Evolutionary conservation across 2,797 vertebrate species (phyloP), one percentile per base, ranked within the genome.

Genomic region (Sebastes taczanowskii): DNA sequence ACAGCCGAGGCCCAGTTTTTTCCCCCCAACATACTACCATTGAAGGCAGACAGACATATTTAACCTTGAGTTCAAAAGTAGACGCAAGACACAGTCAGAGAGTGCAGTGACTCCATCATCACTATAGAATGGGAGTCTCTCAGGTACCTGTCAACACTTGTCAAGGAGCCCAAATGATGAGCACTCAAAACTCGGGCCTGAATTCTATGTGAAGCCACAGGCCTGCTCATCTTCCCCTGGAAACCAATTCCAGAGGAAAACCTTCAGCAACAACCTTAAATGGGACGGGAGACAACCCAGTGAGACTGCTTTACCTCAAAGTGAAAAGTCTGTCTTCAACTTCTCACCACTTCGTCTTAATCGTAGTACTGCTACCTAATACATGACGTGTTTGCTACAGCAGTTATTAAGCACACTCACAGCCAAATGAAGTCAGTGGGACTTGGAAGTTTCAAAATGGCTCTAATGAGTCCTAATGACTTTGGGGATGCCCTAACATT

Each of bases 101-200:
- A 84, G 35, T 38, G 64, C 34, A 59, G 16, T 42, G 61, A 78
- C 74, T 72, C 74, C 64, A 75, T 76, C 73, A 35, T 53, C 70
- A 20, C 35, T 58, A 35, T 59, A 49, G 66, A 77, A 64, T 7
- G 4, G 38, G 38, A 74, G 68, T 62, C 70, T 71, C 79, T 75
- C 18, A 27, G 46, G 49, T 70, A 60, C 52, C 61, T 69, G 68
- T 55, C 69, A 79, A 76, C 38, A 29, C 64, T 49, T 77, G 63
- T 61, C 71, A 55, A 34, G 3, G 5, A 82, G 71, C 23, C 60
- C 73, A 56, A 42, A 42, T 73, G 64, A 61, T 70, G 38, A 64
- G 56, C 30, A 32, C 38, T 76, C 58, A 52, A 20, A 20, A 46
- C n/a, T 69, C 23, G 46, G 58, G 25, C 29, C 67, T 66, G 20